A percentile compares a stretch with the other conserved stretches of the same genome.
Conservation (phyloP, 2,797 vertebrate genomes). For the Amphiprion clarkii region DNA sequence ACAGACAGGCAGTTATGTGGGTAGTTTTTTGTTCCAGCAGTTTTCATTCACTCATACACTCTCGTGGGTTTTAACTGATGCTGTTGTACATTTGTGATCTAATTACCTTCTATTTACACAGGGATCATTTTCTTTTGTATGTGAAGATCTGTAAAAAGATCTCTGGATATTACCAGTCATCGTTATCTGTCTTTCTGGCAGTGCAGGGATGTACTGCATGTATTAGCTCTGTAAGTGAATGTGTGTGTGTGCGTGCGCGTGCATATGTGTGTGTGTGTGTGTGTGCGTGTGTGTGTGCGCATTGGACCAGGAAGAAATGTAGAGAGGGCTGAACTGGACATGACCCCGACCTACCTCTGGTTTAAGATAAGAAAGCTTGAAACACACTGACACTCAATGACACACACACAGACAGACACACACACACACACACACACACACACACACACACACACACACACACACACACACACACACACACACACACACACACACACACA, state of each 20-base stretch:
- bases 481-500: not conserved
- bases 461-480: constrained; percentile 4
- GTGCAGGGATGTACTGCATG: not conserved
- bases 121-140: not conserved
- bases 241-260: constrained; percentile 18
- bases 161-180: not conserved
- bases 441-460: not conserved
- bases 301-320: constrained; percentile 43
- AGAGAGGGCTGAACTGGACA: constrained; percentile 53
- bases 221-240: not conserved
- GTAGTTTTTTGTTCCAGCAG: not conserved
- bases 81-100: too few species aligned
- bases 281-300: constrained; percentile 19
- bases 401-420: not conserved
- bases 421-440: not conserved
- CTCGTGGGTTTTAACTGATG: not conserved
- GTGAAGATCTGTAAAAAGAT: not conserved
- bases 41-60: not conserved
- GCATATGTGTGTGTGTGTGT: constrained; percentile 3
- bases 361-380: constrained; percentile 59
- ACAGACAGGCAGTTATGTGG: not conserved
- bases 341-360: constrained; percentile 69
- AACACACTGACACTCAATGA: constrained; percentile 31
- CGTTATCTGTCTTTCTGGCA: not conserved
- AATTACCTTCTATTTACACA: not conserved